These are phyloP conservation scores for Chaunax sp. DNA, from an alignment of 2,797 vertebrate species.

Conservation along the genomic window DNA sequence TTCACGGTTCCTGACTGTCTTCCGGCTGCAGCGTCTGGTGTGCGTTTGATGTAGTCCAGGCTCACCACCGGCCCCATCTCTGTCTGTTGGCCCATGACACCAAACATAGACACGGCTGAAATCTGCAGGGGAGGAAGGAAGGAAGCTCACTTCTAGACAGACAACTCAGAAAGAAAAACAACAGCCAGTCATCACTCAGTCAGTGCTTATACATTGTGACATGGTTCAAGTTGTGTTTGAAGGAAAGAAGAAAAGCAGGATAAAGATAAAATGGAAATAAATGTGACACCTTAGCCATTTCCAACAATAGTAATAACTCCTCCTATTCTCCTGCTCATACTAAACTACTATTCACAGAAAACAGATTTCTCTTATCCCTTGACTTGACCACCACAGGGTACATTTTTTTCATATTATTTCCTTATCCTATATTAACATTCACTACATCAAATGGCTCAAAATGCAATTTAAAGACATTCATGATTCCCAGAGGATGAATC, in stretches of 20 bases:
- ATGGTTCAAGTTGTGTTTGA: constrained; percentile 32
- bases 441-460: not conserved
- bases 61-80: constrained; percentile 47
- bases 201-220: constrained; percentile 30
- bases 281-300: not conserved
- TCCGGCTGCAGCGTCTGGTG: constrained; percentile 76
- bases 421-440: too few relatives aligned
- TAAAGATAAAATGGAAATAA: constrained; percentile 25
- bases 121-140: constrained; percentile 71
- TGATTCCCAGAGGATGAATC: not conserved
- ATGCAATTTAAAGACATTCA: not conserved
- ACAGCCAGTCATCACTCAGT: constrained; percentile 64
- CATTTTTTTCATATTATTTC: too few relatives aligned
- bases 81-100: constrained; percentile 55
- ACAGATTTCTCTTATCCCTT: not conserved
- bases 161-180: constrained; percentile 55
- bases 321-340: not conserved
- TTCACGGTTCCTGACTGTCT: constrained; percentile 75
- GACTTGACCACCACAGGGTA: too few relatives aligned
- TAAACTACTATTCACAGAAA: not conserved
- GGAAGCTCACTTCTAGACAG: constrained; percentile 67
- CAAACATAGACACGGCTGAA: constrained; percentile 54
- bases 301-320: not conserved
- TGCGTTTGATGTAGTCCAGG: constrained; percentile 77
- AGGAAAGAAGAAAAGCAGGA: constrained; percentile 11